These are phyloP conservation scores for Sebastiscus albofasciatus DNA, from an alignment of 2,797 vertebrate species.

Conservation along the genomic window DNA sequence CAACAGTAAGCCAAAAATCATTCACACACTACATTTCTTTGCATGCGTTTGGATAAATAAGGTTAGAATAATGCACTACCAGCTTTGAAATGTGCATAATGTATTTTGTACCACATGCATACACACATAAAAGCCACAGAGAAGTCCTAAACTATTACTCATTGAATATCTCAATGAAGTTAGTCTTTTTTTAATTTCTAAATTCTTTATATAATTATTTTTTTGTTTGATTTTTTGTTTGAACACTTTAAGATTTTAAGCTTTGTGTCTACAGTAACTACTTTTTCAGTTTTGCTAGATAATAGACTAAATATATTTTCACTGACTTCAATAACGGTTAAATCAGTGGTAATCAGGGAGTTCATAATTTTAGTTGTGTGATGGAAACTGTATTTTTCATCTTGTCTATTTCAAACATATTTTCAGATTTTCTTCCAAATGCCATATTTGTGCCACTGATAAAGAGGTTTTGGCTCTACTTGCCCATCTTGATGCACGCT, in stretches of 20 bases:
- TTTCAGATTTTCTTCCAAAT: neutral
- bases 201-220: neutral
- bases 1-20: neutral
- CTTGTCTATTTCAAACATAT: neutral
- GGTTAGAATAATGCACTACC: neutral
- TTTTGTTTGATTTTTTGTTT: neutral
- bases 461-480: neutral
- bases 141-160: neutral
- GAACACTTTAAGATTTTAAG: neutral
- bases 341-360: neutral
- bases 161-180: neutral
- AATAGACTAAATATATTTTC: neutral
- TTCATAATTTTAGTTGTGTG: neutral
- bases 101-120: neutral
- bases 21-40: neutral
- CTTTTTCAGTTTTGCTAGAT: neutral
- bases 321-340: neutral
- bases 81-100: neutral
- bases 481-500: conserved; percentile 43
- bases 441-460: neutral
- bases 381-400: neutral
- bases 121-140: neutral
- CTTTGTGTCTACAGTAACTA: no score
- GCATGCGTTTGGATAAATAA: neutral
- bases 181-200: neutral